Evolutionary conservation across 2,888 invertebrate species (phyloP), one percentile per base, ranked within the genome.

Genomic region (Sericinus montela): DNA sequence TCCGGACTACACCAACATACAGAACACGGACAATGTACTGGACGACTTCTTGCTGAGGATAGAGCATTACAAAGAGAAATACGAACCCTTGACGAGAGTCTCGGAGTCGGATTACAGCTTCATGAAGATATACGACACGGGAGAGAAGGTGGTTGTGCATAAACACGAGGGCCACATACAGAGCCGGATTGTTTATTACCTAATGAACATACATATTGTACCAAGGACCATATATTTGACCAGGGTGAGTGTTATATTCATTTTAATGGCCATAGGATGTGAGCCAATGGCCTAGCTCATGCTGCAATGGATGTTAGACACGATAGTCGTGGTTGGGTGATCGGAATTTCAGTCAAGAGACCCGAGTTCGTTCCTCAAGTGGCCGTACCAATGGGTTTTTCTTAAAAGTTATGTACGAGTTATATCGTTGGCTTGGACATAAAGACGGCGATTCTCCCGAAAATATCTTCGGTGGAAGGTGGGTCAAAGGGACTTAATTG

Each of bases 181-280:
- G 81, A 94, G 98, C 51, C 91, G 99, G 53, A 98, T 99, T 64
- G 99, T 99, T 1, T 99, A 99, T 82, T 99, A 99, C 80, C 90
- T 99, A 15, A 99, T 99, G 99, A 99, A 99, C 76, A 99, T 99
- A 76, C 99, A 99, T 79, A 98, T 99, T 48, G 95, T 97, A 52
- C 99, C 99, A 0, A 91, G 99, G 63, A 98, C 98, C 16, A 99
- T 99, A 69, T 99, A 99, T 85, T 90, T 99, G 46, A 98, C 98
- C 0, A 93, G 99, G 88, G 96, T 96, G 71, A 91, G 92, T 77
- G 1, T 11, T 3, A 1, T 3, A n/a, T 29, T n/a, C n/a, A n/a
- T n/a, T n/a, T n/a, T n/a, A n/a, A n/a, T n/a, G n/a, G n/a, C n/a
- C n/a, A n/a, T n/a, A n/a, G n/a, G n/a, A n/a, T n/a, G n/a, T n/a